Evolutionary conservation across 2,113 vertebrate genomes (phyloP).

Genomic region (Morone saxatilis): DNA sequence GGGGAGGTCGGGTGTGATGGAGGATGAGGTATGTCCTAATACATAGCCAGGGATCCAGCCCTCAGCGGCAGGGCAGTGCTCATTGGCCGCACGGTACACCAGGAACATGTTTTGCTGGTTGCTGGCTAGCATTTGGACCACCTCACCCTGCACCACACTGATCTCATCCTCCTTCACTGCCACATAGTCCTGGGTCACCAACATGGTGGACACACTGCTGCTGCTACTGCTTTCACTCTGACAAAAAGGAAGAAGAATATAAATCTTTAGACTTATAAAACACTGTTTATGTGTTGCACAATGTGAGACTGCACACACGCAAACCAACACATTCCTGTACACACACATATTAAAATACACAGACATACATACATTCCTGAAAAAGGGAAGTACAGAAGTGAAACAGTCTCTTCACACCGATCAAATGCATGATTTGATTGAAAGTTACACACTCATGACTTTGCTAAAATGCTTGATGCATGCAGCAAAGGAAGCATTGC

Average conservation of each 20-base stretch:
- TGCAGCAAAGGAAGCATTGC: slow-evolving; percentile 52
- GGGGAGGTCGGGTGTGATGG: slow-evolving; percentile 90
- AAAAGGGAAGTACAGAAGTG: slow-evolving; percentile 1
- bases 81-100: slow-evolving; percentile 97
- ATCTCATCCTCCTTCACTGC: slow-evolving; percentile 99
- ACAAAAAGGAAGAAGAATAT: slow-evolving; percentile 9
- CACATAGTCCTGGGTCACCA: slow-evolving; percentile 99
- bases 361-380: background rate
- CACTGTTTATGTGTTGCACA: too few species aligned
- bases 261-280: background rate
- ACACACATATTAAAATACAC: slow-evolving; percentile 5
- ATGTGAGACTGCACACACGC: background rate
- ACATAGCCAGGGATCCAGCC: slow-evolving; percentile 99
- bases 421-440: slow-evolving; percentile 71
- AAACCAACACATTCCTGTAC: background rate
- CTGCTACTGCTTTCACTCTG: slow-evolving; percentile 99
- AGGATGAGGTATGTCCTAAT: slow-evolving; percentile 95
- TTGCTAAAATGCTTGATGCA: slow-evolving; percentile 41
- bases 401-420: slow-evolving; percentile 49
- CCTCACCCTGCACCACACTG: slow-evolving; percentile 97
- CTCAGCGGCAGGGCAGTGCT: slow-evolving; percentile 97
- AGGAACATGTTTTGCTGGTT: slow-evolving; percentile 99
- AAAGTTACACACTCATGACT: slow-evolving; percentile 13
- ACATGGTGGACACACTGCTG: slow-evolving; percentile 99
- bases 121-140: slow-evolving; percentile 99